Base-by-base conservation (phyloP, 2,888 invertebrate species). In the Pheosia gnoma region DNA sequence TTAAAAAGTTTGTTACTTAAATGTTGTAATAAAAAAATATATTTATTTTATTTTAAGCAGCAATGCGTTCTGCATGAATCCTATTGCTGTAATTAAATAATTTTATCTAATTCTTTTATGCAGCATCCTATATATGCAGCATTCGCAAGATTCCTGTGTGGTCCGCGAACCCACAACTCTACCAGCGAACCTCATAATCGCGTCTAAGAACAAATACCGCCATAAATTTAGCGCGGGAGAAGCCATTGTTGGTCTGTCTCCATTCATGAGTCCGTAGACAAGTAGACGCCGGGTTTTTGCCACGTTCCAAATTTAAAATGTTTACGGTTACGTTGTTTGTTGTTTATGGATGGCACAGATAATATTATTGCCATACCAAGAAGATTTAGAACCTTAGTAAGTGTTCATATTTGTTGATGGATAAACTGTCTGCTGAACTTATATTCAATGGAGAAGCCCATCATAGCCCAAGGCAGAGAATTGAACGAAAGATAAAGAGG, bases 201-300 rank as follows among this genome's bases (percentile, higher is more conserved):
- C 70, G 62, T 59, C 59, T 75, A 87, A 90, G 90, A 91, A 92
- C 92, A 93, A 91, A 78, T 79, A 72, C 13, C 45, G 79, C 81
- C 83, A 91, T 93, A 93, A 93, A 92, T 92, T 71, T 72, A 71
- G 76, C 74, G 78, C 80, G 78, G 74, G 82, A 81, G 77, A 77
- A 69, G 63, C 71, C 72, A 83, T 86, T 87, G 87, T 88, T 60
- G 63, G 64, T 56, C 36, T 58, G 56, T 62, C 59, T 59, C 80
- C 86, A 86, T 86, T 86, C 82, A 87, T 66, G 58, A 25, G 10
- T 13, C 37, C 54, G 62, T 63, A 86, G 87, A 87, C 87, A 62
- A 62, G 66, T 59, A 66, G 84, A 78, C 84, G 84, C 75, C 76
- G 36, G 53, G 47, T 58, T 56, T 54, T 57, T 62, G 59, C 52